Base-by-base conservation (phyloP, 92 coral and sea anemone genomes). In the Phymanthus crucifer region DNA sequence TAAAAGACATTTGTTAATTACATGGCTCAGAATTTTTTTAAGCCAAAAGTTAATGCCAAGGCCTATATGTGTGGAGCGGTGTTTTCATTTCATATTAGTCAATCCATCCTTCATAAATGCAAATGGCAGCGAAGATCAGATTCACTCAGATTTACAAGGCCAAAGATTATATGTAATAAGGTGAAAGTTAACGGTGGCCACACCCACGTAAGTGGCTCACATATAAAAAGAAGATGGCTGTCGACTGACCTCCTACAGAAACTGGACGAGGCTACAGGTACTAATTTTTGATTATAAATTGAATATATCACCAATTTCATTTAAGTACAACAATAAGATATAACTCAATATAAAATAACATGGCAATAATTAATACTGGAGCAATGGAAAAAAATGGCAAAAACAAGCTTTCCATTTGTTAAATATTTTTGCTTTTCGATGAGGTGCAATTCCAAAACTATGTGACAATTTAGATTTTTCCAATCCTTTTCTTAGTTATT, bases 21-120 rank as follows among this genome's bases (percentile, higher is more conserved):
- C n/a, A n/a, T n/a, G n/a, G n/a, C n/a, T n/a, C n/a, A n/a, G 71
- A 66, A 33, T 66, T 66, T 66, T 33, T 66, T 66, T 66, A 66
- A 66, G 40, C 6, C 38, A 14, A 66, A 66, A 38, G n/a, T 29
- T 29, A 29, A 66, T 66, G 71, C 40, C 34, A 66, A 66, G 71
- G 71, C 71, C 17, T 66, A 38, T 66, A 16, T 66, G 16, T 66
- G 68, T 16, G 71, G 71, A 0, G 34, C 27, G 13, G 71, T 66
- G 5, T 29, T 66, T 10, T 29, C 36, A 7, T 66, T 66, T 38
- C 3, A 66, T 66, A 17, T 66, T 33, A 19, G n/a, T 8, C 34
- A 66, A n/a, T 29, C 71, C 12, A 66, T 66, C 34, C 34, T 66
- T 66, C 71, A 66, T 66, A 27, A 33, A 33, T 29, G 3, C 71